Base-by-base conservation (phyloP, 2,113 vertebrate species). In the Chelonoidis abingdonii region DNA sequence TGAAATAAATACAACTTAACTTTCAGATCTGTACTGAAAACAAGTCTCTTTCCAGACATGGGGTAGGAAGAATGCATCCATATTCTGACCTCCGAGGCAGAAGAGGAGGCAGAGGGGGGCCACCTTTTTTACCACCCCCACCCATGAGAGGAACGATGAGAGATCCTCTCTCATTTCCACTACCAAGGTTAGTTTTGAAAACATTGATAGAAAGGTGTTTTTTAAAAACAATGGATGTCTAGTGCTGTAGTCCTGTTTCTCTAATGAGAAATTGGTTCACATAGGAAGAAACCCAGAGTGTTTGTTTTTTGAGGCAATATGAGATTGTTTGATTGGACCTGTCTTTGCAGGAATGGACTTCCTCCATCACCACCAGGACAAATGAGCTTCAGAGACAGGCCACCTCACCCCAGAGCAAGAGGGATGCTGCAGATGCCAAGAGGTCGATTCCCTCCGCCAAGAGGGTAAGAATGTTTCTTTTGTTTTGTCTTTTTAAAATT, bases 61-160 rank as follows among this genome's bases (percentile, higher is more conserved):
- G 98, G 91, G 97, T 98, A 95, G 98, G 98, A 25, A 98, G 98
- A 93, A 98, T 98, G 97, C 92, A 93, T 85, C 98, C 98, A 8
- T 98, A 98, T 78, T 97, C 98, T 92, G 98, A 98, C 84, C 78
- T 94, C 38, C 95, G 97, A 83, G 98, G 97, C 79, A 96, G 96
- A 92, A 95, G 97, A 84, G 96, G 89, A 75, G 96, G 92, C 27
- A 96, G 97, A 76, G 95, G 92, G 16, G 90, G 98, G 52, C 98
- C 95, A 6, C 97, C 97, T 29, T 97, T 97, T 3, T 98, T 96
- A 10, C 96, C 96, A 6, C 97, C 91, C 21, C 21, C 17, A 7
- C 80, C 96, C 97, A 97, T 88, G 69, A 93, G 87, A 47, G 92
- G 90, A 86, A 92, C 88, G 85, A 87, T 97, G 52, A 98, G 98